These are phyloP conservation scores for Equus przewalskii DNA, from an alignment of 2,113 vertebrate species.

Conservation along the genomic window DNA sequence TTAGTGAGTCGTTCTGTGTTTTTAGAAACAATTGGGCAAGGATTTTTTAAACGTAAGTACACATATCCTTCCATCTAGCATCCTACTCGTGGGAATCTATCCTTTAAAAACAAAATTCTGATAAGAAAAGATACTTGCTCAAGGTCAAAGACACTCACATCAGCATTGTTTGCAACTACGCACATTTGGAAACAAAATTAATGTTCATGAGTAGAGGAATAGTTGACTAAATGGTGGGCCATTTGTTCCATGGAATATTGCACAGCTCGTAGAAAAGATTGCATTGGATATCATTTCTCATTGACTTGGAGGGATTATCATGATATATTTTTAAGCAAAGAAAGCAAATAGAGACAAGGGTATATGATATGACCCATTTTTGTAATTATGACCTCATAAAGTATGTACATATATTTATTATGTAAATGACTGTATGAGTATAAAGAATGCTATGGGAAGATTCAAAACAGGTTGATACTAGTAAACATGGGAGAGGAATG, in stretches of 20 bases:
- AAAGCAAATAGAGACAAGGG: background rate
- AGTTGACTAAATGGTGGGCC: background rate
- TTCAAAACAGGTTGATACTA: background rate
- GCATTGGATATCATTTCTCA: background rate
- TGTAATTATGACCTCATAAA: background rate
- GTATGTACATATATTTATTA: background rate
- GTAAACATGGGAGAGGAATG: background rate
- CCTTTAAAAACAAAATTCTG: background rate
- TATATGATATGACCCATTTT: background rate
- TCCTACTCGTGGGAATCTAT: background rate
- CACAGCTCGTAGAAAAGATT: background rate
- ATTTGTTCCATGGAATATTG: background rate
- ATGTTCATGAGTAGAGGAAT: background rate
- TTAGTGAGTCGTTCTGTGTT: background rate
- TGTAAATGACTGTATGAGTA: background rate
- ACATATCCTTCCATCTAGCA: background rate
- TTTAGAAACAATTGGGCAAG: background rate
- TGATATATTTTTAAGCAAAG: conserved; percentile 1
- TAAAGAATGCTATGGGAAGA: background rate
- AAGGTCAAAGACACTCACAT: background rate
- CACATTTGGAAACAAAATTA: conserved; percentile 34
- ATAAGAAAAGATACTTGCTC: background rate
- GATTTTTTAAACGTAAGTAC: background rate
- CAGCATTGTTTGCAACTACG: background rate
- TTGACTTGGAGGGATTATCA: background rate